These are phyloP conservation scores for Pangasius larnaudii DNA, from an alignment of 2,797 vertebrate genomes.

Conservation along the genomic window DNA sequence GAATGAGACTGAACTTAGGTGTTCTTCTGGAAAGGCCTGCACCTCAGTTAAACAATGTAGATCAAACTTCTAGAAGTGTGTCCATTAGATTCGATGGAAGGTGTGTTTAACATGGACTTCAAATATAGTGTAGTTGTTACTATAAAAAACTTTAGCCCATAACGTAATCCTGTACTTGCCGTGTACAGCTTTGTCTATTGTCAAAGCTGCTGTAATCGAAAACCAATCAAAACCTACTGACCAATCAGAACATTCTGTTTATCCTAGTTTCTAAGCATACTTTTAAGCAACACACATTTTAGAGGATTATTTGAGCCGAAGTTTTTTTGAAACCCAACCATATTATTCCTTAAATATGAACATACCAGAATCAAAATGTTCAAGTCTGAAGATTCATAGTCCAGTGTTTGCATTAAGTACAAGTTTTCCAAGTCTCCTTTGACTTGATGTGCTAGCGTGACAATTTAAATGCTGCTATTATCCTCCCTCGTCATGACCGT, in stretches of 20 bases:
- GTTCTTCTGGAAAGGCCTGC: not conserved
- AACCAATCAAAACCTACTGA: not conserved
- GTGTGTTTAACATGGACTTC: not conserved
- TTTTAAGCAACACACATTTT: not conserved
- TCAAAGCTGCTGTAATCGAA: not conserved
- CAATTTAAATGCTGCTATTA: not conserved
- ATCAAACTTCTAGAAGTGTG: not conserved
- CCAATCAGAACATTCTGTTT: not conserved
- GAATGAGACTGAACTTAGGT: not conserved
- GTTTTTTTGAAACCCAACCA: not conserved
- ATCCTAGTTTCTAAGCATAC: not conserved
- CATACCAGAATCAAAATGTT: not conserved
- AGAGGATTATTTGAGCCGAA: not conserved
- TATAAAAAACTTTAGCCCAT: not conserved
- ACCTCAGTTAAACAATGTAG: not conserved
- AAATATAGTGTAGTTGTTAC: not conserved
- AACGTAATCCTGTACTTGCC: not conserved
- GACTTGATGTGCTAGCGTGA: not conserved
- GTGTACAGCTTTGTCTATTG: not conserved
- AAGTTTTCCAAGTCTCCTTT: constrained; percentile 3
- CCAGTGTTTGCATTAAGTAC: not conserved
- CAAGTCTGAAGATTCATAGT: not conserved
- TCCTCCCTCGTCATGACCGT: not conserved
- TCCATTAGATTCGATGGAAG: not conserved
- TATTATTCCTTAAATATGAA: not conserved